Conservation (phyloP, 2,113 vertebrate species). For the Rhinopomastus cyanomelas region DNA sequence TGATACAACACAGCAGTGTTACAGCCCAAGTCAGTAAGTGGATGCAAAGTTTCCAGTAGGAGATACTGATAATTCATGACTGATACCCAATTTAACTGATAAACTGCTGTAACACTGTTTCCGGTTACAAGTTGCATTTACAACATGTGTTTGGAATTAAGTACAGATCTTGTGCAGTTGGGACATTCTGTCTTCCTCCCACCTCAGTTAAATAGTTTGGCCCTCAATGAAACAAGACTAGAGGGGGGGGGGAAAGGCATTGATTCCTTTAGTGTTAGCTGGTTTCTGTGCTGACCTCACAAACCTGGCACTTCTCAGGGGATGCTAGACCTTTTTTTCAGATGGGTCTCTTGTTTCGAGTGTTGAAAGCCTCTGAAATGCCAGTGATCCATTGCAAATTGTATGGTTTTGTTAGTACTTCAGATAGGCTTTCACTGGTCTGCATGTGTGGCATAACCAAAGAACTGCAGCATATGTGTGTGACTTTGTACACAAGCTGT, state of each 20-base stretch:
- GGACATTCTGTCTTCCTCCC: neutral
- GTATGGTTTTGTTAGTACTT: neutral
- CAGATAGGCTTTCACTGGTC: neutral
- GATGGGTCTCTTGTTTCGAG: neutral
- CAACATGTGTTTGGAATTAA: neutral
- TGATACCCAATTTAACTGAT: neutral
- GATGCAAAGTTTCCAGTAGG: neutral
- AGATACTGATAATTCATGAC: neutral
- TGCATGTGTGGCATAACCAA: neutral
- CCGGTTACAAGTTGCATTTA: neutral
- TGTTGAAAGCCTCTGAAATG: neutral
- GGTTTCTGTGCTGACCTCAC: neutral
- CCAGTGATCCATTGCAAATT: neutral
- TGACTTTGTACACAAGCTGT: neutral
- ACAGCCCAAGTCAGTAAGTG: neutral
- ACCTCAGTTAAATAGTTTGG: neutral
- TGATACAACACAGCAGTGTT: neutral
- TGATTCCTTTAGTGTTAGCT: neutral
- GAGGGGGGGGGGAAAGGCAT: neutral
- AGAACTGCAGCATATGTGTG: neutral
- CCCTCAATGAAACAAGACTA: neutral
- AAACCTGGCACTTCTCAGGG: neutral
- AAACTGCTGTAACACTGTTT: neutral
- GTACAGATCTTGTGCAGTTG: neutral
- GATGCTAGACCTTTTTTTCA: neutral